phyloP scores from a whole-genome alignment of 2,797 vertebrate species.

The Darevskia nairensis region DNA sequence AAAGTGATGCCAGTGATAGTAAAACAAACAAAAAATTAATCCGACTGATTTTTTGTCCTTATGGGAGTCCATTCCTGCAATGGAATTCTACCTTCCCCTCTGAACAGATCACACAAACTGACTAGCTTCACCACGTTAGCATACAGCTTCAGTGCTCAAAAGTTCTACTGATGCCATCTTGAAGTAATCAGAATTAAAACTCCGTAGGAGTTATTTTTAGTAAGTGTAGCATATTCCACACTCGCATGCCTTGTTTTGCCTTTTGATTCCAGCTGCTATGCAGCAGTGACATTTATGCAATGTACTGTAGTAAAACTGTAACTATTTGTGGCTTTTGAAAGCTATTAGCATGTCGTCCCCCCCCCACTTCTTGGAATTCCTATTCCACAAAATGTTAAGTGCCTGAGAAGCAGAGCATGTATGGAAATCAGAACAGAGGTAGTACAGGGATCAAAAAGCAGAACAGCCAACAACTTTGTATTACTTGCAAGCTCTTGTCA shows the following conservation, averaged over 20 bases:
- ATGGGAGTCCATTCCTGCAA: not conserved
- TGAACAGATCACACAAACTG: not conserved
- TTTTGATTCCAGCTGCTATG: conserved; percentile 44
- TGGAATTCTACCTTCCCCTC: not conserved
- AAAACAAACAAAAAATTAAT: not conserved
- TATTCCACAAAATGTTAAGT: conserved; percentile 60
- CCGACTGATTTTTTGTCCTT: not conserved
- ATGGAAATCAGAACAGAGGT: conserved; percentile 1
- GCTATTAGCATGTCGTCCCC: conserved; percentile 62
- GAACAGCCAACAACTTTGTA: conserved; percentile 29
- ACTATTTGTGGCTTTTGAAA: conserved; percentile 55
- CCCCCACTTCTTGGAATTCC: conserved; percentile 53
- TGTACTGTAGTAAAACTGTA: conserved; percentile 48
- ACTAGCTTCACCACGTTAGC: not conserved
- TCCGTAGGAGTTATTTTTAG: conserved; percentile 45
- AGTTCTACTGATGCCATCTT: not conserved
- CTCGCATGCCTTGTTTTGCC: conserved; percentile 4
- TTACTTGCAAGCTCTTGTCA: conserved; percentile 11
- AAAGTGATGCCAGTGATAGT: not conserved
- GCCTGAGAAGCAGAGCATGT: conserved; percentile 51
- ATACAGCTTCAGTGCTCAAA: conserved; percentile 35
- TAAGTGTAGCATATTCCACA: conserved; percentile 18
- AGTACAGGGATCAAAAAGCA: not conserved
- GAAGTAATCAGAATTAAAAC: not conserved
- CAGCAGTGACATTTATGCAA: conserved; percentile 49